phyloP scores from a whole-genome alignment of 2,797 vertebrate species.

The Champsocephalus esox region DNA sequence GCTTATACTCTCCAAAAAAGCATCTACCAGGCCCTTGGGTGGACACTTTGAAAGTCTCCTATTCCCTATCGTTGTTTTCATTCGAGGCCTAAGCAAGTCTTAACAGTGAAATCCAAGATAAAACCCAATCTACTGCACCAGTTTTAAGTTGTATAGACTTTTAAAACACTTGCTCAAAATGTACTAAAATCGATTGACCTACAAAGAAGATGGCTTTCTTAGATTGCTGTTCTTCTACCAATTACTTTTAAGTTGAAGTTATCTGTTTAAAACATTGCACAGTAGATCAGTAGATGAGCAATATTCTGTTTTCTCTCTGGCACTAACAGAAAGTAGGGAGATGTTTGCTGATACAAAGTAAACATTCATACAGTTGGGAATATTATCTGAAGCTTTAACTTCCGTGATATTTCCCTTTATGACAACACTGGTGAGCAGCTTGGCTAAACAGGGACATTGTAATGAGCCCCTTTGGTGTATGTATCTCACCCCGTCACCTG shows the following conservation, averaged over 20 bases:
- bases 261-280: neutral
- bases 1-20: slow-evolving; percentile 13
- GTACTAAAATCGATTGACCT: slow-evolving; percentile 2
- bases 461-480: slow-evolving; percentile 66
- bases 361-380: neutral
- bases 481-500: slow-evolving; percentile 72
- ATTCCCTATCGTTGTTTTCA: slow-evolving; percentile 17
- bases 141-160: slow-evolving; percentile 3
- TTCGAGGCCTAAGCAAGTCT: neutral
- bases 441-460: slow-evolving; percentile 47
- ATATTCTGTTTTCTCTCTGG: neutral
- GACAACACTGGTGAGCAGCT: slow-evolving; percentile 27
- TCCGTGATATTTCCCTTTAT: slow-evolving; percentile 12
- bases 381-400: slow-evolving; percentile 16
- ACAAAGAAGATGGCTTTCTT: slow-evolving; percentile 6
- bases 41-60: slow-evolving; percentile 40
- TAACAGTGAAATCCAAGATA: neutral
- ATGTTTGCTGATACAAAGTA: slow-evolving; percentile 19
- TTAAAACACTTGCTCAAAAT: slow-evolving; percentile 8
- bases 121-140: neutral
- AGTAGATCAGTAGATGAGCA: neutral
- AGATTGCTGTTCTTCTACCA: neutral
- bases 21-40: slow-evolving; percentile 28
- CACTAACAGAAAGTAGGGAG: neutral
- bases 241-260: neutral